A percentile compares a stretch with the other conserved stretches of the same genome.
Conservation (phyloP, 2,888 invertebrate species). For the Papilio protenor region DNA sequence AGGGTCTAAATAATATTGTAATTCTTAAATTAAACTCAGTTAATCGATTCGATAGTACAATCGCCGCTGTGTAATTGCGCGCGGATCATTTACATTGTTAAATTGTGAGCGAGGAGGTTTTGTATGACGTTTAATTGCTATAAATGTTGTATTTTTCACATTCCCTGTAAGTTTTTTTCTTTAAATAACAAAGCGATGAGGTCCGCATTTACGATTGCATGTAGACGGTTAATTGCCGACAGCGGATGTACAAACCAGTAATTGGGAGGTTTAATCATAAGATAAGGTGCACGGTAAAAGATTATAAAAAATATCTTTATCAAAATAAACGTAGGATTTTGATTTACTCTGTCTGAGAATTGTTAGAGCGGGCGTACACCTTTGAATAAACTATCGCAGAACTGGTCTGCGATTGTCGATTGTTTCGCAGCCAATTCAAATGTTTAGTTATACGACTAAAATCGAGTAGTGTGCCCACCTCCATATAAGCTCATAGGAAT, state of each 20-base stretch:
- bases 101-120: constrained; percentile 66
- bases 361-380: no score
- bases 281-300: constrained; percentile 66
- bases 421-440: no score
- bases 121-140: constrained; percentile 77
- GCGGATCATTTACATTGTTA: constrained; percentile 72
- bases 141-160: constrained; percentile 79
- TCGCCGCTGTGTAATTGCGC: constrained; percentile 60
- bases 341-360: constrained; percentile 11
- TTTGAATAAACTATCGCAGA: not conserved
- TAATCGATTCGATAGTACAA: constrained; percentile 60
- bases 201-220: constrained; percentile 80
- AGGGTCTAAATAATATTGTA: constrained; percentile 22
- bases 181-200: constrained; percentile 73
- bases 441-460: no score
- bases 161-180: constrained; percentile 72
- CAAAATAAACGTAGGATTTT: constrained; percentile 28
- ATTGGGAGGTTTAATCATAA: constrained; percentile 75
- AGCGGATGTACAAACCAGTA: constrained; percentile 78
- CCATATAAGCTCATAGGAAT: no score
- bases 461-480: no score
- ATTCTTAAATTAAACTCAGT: constrained; percentile 40
- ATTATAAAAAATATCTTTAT: constrained; percentile 48
- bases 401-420: no score
- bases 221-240: constrained; percentile 76